phyloP scores from a whole-genome alignment of 1,140 invertebrate genomes.

The Camponotus floridanus region DNA sequence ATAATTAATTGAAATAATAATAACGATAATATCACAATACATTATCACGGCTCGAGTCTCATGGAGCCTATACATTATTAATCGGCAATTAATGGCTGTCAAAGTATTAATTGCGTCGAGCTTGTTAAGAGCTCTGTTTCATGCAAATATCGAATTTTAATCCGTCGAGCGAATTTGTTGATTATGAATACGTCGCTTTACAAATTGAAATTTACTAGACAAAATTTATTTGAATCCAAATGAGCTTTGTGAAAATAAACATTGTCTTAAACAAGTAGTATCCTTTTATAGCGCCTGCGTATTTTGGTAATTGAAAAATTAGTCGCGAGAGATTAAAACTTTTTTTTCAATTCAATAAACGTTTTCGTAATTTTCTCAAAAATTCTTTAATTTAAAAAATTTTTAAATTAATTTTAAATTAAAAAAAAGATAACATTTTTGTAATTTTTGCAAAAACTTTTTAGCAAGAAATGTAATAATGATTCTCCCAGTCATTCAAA shows the following conservation, averaged over 20 bases:
- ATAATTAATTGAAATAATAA: slow-evolving; percentile 56
- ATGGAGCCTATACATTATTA: slow-evolving; percentile 39
- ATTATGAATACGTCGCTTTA: not conserved
- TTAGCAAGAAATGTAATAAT: slow-evolving; percentile 18
- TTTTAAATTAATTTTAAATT: no score
- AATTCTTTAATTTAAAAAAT: no score
- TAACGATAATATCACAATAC: slow-evolving; percentile 32
- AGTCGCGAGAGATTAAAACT: not conserved
- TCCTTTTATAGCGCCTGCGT: not conserved
- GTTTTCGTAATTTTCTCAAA: slow-evolving; percentile 13
- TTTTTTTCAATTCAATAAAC: slow-evolving; percentile 3
- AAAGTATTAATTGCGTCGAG: slow-evolving; percentile 54
- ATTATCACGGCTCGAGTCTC: slow-evolving; percentile 23
- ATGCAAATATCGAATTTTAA: slow-evolving; percentile 1
- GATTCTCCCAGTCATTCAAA: not conserved
- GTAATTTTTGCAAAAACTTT: not conserved
- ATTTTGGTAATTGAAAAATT: not conserved
- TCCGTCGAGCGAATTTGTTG: not conserved
- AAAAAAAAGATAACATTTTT: no score
- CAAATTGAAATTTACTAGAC: not conserved
- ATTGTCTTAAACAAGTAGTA: not conserved
- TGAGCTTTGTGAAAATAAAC: slow-evolving; percentile 14
- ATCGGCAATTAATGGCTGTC: slow-evolving; percentile 52
- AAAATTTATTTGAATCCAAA: not conserved
- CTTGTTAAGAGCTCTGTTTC: slow-evolving; percentile 37